Evolutionary conservation across 2,113 vertebrate species (phyloP).

Genomic region (Gymnobelideus leadbeateri): DNA sequence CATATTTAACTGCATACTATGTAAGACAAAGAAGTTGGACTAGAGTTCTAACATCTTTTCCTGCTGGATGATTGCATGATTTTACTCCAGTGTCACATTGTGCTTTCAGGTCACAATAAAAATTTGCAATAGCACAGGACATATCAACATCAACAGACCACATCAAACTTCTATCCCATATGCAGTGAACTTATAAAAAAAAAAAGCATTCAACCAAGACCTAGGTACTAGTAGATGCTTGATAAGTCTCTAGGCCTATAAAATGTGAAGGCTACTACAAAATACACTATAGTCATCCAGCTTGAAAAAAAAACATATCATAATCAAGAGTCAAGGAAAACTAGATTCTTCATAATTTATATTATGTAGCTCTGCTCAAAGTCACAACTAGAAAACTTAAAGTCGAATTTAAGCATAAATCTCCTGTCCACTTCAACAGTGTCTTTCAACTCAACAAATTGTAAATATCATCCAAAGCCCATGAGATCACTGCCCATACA

Average conservation of each 20-base stretch:
- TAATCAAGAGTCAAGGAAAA: not conserved
- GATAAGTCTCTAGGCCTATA: not conserved
- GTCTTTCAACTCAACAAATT: not conserved
- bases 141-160: not conserved
- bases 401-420: not conserved
- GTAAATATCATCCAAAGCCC: too few species aligned
- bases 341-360: conserved; percentile 8
- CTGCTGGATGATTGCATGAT: too few species aligned
- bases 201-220: not conserved
- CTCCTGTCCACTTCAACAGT: not conserved
- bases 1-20: not conserved
- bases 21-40: too few species aligned
- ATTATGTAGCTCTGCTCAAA: not conserved
- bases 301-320: too few species aligned
- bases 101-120: too few species aligned
- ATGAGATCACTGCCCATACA: not conserved
- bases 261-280: not conserved
- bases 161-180: not conserved
- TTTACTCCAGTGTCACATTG: too few species aligned
- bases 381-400: not conserved
- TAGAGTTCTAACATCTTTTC: too few species aligned
- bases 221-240: not conserved
- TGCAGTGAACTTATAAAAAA: not conserved
- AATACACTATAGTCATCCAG: not conserved
- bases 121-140: not conserved